Conservation (phyloP, 2,113 vertebrate species). For the human (Homo sapiens) region GRCh38 chr9:25730001-25730500, state of each 20-base stretch:
- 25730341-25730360: background rate
- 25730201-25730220: background rate
- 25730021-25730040: background rate
- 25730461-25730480: background rate
- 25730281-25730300: background rate
- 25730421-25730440: background rate
- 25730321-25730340: background rate
- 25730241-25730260: background rate
- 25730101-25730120: background rate
- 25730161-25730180: background rate
- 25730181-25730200: background rate
- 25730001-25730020: background rate
- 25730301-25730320: background rate
- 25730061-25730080: background rate
- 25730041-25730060: background rate
- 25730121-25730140: background rate
- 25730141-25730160: background rate
- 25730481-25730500: background rate
- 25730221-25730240: background rate
- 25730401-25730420: background rate
- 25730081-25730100: background rate
- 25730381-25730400: background rate
- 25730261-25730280: background rate
- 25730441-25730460: background rate
- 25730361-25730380: background rate